Evolutionary conservation across 2,888 invertebrate species (phyloP).

Genomic region (Zhengitettix transpicula): DNA sequence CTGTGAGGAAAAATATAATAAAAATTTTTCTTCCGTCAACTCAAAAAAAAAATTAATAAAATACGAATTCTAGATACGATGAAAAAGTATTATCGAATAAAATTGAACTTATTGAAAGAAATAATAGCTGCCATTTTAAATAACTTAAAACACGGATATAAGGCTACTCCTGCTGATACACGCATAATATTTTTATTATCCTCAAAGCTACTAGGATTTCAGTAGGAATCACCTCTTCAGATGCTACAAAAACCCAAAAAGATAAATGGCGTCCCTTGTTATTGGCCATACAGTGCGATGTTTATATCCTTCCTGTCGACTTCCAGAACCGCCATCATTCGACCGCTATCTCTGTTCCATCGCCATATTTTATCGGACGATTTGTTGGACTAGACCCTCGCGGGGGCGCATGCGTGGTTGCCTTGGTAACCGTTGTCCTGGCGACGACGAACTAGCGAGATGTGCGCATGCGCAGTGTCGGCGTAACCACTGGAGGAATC

Average conservation of each 20-base stretch:
- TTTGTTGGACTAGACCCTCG: conserved; percentile 8
- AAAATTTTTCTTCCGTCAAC: too few relatives aligned
- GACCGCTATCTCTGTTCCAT: conserved; percentile 4
- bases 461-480: not conserved
- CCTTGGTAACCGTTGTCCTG: conserved; percentile 1
- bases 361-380: conserved; percentile 10
- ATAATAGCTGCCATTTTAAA: too few relatives aligned
- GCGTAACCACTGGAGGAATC: conserved; percentile 1
- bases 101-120: too few relatives aligned
- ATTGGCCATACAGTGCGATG: not conserved
- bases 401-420: conserved; percentile 10
- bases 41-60: too few relatives aligned
- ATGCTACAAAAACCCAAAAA: not conserved
- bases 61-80: too few relatives aligned
- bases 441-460: not conserved
- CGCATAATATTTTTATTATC: too few relatives aligned
- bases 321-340: not conserved
- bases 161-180: too few relatives aligned
- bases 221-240: too few relatives aligned
- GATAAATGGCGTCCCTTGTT: not conserved
- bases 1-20: too few relatives aligned
- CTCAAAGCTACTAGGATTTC: too few relatives aligned
- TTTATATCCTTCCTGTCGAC: not conserved
- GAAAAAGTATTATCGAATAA: too few relatives aligned
- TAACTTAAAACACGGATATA: too few relatives aligned